These are phyloP conservation scores for Xestia ashworthii DNA, from an alignment of 2,888 invertebrate species.

Conservation along the genomic window DNA sequence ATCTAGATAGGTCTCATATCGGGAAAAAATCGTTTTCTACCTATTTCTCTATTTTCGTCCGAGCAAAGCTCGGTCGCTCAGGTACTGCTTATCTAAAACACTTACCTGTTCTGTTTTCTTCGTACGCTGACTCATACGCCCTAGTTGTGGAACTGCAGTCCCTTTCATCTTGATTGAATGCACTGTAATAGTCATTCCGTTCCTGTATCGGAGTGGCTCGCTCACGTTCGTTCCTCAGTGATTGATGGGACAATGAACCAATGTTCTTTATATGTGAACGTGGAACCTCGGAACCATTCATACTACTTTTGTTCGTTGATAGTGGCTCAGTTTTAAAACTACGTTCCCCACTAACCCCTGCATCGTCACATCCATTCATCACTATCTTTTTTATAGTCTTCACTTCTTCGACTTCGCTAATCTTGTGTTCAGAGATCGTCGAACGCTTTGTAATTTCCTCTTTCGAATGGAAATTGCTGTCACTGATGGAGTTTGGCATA, in stretches of 20 bases:
- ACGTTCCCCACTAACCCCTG: constrained; percentile 60
- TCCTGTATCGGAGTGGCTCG: constrained; percentile 69
- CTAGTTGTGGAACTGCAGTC: constrained; percentile 63
- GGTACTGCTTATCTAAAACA: constrained; percentile 32
- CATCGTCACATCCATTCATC: constrained; percentile 81
- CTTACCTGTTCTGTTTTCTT: constrained; percentile 70
- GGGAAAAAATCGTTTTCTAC: background rate
- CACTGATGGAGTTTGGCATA: constrained; percentile 82
- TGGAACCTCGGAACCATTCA: constrained; percentile 48
- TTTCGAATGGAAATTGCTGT: constrained; percentile 80
- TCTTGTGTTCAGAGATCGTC: constrained; percentile 84
- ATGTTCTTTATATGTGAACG: constrained; percentile 55
- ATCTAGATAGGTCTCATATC: background rate
- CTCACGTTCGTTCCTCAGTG: constrained; percentile 67
- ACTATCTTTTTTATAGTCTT: constrained; percentile 87
- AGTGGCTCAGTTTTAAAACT: constrained; percentile 49
- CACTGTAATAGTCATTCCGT: constrained; percentile 71
- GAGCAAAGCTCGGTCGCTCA: background rate
- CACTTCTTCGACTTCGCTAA: constrained; percentile 87
- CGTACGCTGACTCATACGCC: constrained; percentile 66
- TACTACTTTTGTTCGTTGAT: constrained; percentile 36
- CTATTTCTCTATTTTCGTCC: background rate
- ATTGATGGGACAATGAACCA: constrained; percentile 63
- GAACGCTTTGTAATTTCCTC: constrained; percentile 84
- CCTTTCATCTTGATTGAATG: constrained; percentile 70